Percentiles rank a stretch among this genome's conserved stretches.
Evolutionary conservation across 1,140 invertebrate species (phyloP).

Genomic region (Drosophila pachea): DNA sequence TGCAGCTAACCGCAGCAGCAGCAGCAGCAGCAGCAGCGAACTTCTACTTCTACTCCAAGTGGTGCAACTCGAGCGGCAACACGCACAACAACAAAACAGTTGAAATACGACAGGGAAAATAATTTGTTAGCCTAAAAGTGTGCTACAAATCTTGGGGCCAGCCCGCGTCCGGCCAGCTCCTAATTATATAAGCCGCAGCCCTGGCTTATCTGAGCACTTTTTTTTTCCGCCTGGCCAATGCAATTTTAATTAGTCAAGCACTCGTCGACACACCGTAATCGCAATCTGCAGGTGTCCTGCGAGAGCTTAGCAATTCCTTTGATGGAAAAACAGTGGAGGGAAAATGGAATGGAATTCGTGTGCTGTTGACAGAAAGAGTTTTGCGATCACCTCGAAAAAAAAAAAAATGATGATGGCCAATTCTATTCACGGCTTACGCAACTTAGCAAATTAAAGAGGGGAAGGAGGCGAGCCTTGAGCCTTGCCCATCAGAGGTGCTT

Average conservation of each 20-base stretch:
- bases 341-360: neutral
- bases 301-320: slow-evolving; percentile 6
- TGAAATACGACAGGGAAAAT: slow-evolving; percentile 66
- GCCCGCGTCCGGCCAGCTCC: slow-evolving; percentile 8
- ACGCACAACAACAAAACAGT: slow-evolving; percentile 37
- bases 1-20: slow-evolving; percentile 56
- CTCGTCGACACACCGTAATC: slow-evolving; percentile 53
- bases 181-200: slow-evolving; percentile 40
- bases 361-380: neutral
- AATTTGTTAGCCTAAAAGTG: slow-evolving; percentile 72
- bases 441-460: too few species aligned
- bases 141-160: slow-evolving; percentile 50
- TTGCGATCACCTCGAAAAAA: neutral
- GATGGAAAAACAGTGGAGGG: neutral
- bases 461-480: too few species aligned
- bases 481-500: neutral
- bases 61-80: too few species aligned
- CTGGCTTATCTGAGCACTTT: slow-evolving; percentile 9
- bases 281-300: slow-evolving; percentile 6
- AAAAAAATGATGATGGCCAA: too few species aligned
- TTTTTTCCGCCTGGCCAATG: neutral
- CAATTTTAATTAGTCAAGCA: slow-evolving; percentile 59
- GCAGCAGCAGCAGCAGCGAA: slow-evolving; percentile 36
- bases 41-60: neutral
- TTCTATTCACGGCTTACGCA: too few species aligned